Evolutionary conservation across 2,888 invertebrate genomes (phyloP), one percentile per base, ranked within the genome.

Genomic region (Microplitis deprimator): DNA sequence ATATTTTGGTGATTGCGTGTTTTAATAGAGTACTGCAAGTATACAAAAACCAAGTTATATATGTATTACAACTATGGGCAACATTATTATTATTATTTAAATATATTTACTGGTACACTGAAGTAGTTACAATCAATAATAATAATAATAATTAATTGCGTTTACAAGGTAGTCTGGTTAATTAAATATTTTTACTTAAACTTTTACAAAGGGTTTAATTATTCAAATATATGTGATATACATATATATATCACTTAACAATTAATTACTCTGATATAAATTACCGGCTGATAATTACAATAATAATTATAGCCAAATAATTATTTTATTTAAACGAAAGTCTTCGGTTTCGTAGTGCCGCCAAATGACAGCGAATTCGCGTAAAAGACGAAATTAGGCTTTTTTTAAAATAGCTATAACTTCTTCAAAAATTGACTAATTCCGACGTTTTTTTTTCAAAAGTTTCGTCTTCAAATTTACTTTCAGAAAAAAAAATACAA

Each of bases 41-140:
- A 88, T 88, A 85, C 88, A 89, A 89, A 89, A 89, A 89, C 87
- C 88, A 89, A 89, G 88, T 89, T 89, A 88, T 89, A 89, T 89
- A 87, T 89, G 89, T 89, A 29, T 50, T 13, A 50, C 50, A 50
- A 89, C 87, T 89, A 89, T 89, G 87, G 87, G 89, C 88, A 89
- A 89, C 88, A 89, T 88, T 87, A 84, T 87, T 84, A 84, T 87
- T 87, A 86, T 88, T 81, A 83, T 82, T 79, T 87, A 88, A 87
- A 85, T 86, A 87, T 89, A 50, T 88, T 89, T 88, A 87, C 87
- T 87, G 87, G 88, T 89, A 89, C 88, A 89, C 85, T 88, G 87
- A 89, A 89, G 87, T 87, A 87, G 84, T 88, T 87, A 87, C 86
- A 87, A 50, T 50, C 13, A 8, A 50, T 50, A 50, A 50, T 50